Base-by-base conservation (phyloP, 2,797 vertebrate genomes). In the Heliangelus exortis region DNA sequence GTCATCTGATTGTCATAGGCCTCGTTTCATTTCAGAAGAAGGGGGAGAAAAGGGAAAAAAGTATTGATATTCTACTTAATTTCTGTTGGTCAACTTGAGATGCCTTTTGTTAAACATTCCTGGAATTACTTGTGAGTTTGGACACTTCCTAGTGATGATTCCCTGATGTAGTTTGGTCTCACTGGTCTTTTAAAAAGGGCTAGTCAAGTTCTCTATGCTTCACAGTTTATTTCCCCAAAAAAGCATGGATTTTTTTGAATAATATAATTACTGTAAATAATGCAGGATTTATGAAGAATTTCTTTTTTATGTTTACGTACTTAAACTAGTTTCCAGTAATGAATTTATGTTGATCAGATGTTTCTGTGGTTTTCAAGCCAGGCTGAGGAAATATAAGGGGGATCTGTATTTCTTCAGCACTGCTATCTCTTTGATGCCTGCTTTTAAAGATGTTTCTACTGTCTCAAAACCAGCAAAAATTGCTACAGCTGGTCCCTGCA, bases 331-430 rank as follows among this genome's bases (percentile, higher is more conserved):
- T 84, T 74, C 23, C 53, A 69, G 47, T 23, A 61, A 65, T 51
- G 25, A 69, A 51, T 74, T 78, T 54, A 59, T 45, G 11, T 61
- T 68, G 47, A 84, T n/a, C n/a, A 84, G 66, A 26, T 69, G 50
- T 45, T 84, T 84, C 79, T 87, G 29, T 50, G 34, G 25, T 84
- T 7, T 77, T 87, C 74, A 90, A 69, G 25, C 29, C 73, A 73
- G 65, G 34, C 15, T 90, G 50, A 77, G 63, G 31, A 58, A 54
- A 63, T 48, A 19, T 63, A 36, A 67, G 39, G 41, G 14, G 9
- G 6, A 39, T 72, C 41, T 73, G 31, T 55, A 43, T 11, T 62
- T 31, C 61, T 83, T 31, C 48, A 71, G 26, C 41, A 71, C 33
- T 20, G 28, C 68, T 31, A 9, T 47, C 22, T 82, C 67, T 94